Conservation (phyloP, 2,888 invertebrate species). For the Tortrix viridana region DNA sequence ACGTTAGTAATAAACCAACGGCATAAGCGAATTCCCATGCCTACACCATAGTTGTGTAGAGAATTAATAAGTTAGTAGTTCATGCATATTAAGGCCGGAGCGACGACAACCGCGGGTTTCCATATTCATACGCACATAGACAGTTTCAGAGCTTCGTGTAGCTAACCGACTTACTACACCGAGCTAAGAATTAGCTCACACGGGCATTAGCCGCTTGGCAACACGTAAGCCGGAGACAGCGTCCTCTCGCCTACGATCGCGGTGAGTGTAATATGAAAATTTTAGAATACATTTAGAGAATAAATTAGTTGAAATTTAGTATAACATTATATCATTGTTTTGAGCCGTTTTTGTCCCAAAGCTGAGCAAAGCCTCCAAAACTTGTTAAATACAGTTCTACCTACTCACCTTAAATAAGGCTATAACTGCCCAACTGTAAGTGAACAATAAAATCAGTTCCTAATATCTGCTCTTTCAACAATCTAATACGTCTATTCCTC, state of each 20-base stretch:
- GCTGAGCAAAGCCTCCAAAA: no score
- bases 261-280: conserved; percentile 4
- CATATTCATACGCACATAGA: conserved; percentile 60
- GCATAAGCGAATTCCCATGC: conserved; percentile 45
- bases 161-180: conserved; percentile 34
- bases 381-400: no score
- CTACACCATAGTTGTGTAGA: conserved; percentile 56
- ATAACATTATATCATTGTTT: no score
- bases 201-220: conserved; percentile 22
- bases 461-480: no score
- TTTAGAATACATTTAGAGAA: conserved; percentile 9
- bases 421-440: no score
- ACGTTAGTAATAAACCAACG: conserved; percentile 46
- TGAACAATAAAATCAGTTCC: no score
- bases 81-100: conserved; percentile 66
- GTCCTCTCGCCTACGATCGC: conserved; percentile 1
- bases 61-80: conserved; percentile 70
- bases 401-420: no score
- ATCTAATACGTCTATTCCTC: no score
- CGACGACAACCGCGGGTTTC: conserved; percentile 56
- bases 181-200: conserved; percentile 33
- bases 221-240: conserved; percentile 10
- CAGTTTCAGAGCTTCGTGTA: conserved; percentile 37
- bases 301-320: neutral
- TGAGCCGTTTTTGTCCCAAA: no score